Evolutionary conservation across 2,888 invertebrate genomes (phyloP).

Genomic region (Branchinecta sandiegonensis): DNA sequence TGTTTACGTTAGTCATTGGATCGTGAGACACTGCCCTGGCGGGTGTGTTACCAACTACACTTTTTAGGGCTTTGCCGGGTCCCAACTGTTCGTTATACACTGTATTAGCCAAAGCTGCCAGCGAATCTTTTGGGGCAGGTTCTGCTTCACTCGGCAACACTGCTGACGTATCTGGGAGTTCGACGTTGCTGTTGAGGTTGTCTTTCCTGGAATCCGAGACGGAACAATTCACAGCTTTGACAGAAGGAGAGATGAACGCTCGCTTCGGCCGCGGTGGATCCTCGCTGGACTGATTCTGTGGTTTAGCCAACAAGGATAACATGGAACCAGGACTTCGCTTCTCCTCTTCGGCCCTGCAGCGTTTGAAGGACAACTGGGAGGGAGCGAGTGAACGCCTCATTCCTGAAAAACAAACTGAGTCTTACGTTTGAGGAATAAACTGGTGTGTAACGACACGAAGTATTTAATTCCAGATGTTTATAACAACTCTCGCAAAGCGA

Average conservation of each 20-base stretch:
- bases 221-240: not conserved
- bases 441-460: too few relatives aligned
- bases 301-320: not conserved
- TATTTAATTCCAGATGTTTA: too few relatives aligned
- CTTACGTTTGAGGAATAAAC: not conserved
- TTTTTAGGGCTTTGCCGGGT: too few relatives aligned
- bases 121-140: not conserved
- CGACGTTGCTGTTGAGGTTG: not conserved
- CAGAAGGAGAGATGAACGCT: not conserved
- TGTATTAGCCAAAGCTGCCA: not conserved
- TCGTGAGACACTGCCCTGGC: not conserved
- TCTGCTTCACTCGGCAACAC: too few relatives aligned
- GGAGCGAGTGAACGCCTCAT: constrained; percentile 5
- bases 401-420: not conserved
- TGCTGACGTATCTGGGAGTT: not conserved
- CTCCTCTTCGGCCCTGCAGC: not conserved
- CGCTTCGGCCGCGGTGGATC: constrained; percentile 4
- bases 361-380: not conserved
- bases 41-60: too few relatives aligned
- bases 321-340: not conserved
- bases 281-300: not conserved
- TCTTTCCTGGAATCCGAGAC: not conserved
- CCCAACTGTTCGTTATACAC: too few relatives aligned
- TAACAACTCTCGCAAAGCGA: too few relatives aligned
- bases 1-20: not conserved